phyloP scores from a whole-genome alignment of 2,797 vertebrate genomes.

The Malacoraja senta region DNA sequence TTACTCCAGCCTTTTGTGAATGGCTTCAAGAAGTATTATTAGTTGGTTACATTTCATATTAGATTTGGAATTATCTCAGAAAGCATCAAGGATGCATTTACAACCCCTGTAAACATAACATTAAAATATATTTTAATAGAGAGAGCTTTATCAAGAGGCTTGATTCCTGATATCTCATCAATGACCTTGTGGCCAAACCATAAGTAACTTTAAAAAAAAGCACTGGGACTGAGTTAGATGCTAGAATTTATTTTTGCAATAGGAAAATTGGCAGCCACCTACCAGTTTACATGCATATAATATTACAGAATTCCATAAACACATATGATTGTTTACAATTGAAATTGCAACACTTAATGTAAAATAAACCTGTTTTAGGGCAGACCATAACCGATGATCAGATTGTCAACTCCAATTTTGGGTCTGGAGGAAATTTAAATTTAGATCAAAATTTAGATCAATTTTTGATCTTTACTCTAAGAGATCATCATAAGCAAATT shows the following conservation, averaged over 20 bases:
- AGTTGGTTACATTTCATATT: no score
- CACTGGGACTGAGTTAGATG: not conserved
- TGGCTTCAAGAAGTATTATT: no score
- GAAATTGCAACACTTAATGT: not conserved
- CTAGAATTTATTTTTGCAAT: slow-evolving; percentile 20
- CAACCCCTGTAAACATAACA: not conserved
- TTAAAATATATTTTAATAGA: not conserved
- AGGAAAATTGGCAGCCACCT: not conserved
- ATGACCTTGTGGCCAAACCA: not conserved
- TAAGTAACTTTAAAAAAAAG: not conserved
- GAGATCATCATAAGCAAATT: not conserved
- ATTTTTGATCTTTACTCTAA: not conserved
- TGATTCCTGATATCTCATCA: not conserved
- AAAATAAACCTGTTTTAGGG: not conserved
- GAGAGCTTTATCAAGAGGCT: not conserved
- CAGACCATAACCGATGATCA: not conserved
- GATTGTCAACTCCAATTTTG: not conserved
- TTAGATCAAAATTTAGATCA: no score
- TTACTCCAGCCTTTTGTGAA: no score
- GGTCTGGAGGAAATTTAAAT: not conserved
- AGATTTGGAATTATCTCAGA: not conserved
- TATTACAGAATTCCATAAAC: slow-evolving; percentile 1
- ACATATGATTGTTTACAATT: not conserved
- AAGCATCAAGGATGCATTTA: not conserved
- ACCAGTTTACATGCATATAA: slow-evolving; percentile 20